These are phyloP conservation scores for Serranus cabrilla DNA, from an alignment of 2,797 vertebrate genomes.

Conservation along the genomic window DNA sequence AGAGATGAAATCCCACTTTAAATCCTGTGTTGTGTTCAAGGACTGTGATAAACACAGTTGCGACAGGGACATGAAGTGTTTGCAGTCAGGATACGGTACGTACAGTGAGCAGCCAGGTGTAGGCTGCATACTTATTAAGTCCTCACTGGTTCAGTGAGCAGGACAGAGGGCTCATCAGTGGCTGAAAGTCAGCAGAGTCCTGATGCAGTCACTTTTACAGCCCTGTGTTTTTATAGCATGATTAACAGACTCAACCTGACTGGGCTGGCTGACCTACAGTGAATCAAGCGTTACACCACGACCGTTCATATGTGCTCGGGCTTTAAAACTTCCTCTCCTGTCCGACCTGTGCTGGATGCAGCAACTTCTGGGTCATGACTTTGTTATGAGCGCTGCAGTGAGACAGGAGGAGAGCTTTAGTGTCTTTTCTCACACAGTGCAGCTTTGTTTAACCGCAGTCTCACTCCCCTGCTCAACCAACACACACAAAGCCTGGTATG, in stretches of 20 bases:
- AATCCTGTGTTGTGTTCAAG: background rate
- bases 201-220: constrained; percentile 40
- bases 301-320: background rate
- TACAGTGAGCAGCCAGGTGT: constrained; percentile 21
- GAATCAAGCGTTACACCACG: background rate
- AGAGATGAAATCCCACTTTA: background rate
- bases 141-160: constrained; percentile 46
- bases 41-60: background rate
- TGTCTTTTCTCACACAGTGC: constrained; percentile 35
- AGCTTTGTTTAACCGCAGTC: constrained; percentile 68
- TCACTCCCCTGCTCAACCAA: constrained; percentile 46
- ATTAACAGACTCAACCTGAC: constrained; percentile 22
- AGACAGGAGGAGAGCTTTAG: constrained; percentile 32
- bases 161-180: constrained; percentile 30
- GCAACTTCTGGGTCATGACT: constrained; percentile 26
- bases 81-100: constrained; percentile 12
- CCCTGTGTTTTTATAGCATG: constrained; percentile 19
- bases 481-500: constrained; percentile 68
- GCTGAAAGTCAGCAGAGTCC: constrained; percentile 52
- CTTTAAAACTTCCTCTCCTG: constrained; percentile 4
- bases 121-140: constrained; percentile 27
- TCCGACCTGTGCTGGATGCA: constrained; percentile 16
- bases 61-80: background rate
- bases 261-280: constrained; percentile 16
- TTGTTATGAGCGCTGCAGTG: constrained; percentile 26